Percentiles rank a stretch among this genome's conserved stretches.
Evolutionary conservation across 2,113 vertebrate species (phyloP).

Genomic region (Dendrocopos noguchii): DNA sequence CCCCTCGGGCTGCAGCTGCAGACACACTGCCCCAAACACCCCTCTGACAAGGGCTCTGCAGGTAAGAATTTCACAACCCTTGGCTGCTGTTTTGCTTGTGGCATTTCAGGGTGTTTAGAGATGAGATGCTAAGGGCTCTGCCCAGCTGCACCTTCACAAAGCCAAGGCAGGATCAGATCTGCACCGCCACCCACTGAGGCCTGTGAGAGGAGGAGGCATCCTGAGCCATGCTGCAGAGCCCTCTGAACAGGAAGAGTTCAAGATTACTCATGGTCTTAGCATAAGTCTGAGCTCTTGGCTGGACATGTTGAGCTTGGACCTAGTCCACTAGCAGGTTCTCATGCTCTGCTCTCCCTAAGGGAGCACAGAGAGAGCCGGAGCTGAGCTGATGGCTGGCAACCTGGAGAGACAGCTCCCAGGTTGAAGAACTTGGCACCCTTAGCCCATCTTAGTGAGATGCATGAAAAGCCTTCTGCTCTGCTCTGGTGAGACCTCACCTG

Average conservation of each 20-base stretch:
- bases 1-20: background rate
- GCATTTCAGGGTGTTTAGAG: background rate
- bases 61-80: background rate
- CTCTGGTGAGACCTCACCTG: too few species aligned
- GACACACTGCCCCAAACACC: background rate
- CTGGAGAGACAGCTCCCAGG: background rate
- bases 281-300: background rate
- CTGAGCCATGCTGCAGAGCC: background rate
- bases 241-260: background rate
- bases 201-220: background rate
- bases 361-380: background rate
- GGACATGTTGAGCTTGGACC: background rate
- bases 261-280: background rate
- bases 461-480: too few species aligned
- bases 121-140: background rate
- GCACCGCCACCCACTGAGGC: background rate
- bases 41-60: constrained; percentile 1
- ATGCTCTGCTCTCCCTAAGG: background rate
- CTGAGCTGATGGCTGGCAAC: background rate
- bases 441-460: background rate
- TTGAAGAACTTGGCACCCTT: background rate
- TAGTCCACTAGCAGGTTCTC: background rate
- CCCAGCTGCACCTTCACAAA: background rate
- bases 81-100: background rate
- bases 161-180: background rate